Percentiles rank a stretch among this genome's conserved stretches.
Evolutionary conservation across 2,797 vertebrate species (phyloP).

Genomic region (Dendrocincla fuliginosa): DNA sequence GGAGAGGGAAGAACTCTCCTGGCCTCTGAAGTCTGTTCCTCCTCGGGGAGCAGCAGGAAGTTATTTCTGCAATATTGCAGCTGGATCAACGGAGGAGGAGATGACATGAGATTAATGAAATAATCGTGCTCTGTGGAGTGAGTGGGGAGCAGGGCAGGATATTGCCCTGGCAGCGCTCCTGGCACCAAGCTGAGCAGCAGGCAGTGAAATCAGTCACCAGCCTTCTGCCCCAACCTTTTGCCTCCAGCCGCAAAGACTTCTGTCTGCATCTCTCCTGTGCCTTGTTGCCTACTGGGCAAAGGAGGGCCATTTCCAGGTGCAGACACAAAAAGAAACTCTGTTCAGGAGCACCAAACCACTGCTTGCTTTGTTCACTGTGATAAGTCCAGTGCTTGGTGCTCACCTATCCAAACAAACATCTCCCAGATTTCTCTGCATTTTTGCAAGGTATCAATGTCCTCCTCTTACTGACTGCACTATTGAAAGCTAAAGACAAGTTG

Average conservation of each 20-base stretch:
- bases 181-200: background rate
- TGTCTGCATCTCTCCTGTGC: background rate
- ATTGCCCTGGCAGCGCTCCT: background rate
- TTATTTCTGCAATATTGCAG: conserved; percentile 47
- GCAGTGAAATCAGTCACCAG: background rate
- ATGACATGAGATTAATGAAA: background rate
- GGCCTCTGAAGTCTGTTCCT: conserved; percentile 21
- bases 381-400: background rate
- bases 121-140: background rate
- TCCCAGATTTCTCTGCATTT: background rate
- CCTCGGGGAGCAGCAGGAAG: background rate
- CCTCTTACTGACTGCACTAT: background rate
- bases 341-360: background rate
- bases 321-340: background rate
- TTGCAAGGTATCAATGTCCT: accelerated
- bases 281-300: background rate
- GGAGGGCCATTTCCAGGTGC: background rate
- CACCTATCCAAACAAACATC: background rate
- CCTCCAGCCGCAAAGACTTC: background rate
- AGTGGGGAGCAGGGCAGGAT: background rate
- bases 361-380: no score
- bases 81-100: background rate
- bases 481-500: background rate
- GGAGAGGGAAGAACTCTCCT: background rate
- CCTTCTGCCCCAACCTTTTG: background rate